Evolutionary conservation across 2,888 invertebrate genomes (phyloP).

Genomic region (Oscheius sp.): DNA sequence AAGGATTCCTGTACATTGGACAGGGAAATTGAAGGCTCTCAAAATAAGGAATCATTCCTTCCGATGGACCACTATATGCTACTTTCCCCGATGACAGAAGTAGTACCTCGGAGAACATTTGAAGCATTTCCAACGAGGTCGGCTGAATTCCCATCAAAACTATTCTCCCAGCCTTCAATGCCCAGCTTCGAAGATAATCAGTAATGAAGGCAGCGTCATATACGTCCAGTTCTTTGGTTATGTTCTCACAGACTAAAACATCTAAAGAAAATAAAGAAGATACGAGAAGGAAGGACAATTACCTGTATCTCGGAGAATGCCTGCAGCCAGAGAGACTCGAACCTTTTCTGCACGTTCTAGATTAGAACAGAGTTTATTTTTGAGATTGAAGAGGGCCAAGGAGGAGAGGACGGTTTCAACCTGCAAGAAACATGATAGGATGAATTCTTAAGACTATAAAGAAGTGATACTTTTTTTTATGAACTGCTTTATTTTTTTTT

Average conservation of each 20-base stretch:
- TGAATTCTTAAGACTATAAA: too few species aligned
- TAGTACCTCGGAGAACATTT: slow-evolving; percentile 87
- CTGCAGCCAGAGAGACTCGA: slow-evolving; percentile 87
- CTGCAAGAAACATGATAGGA: slow-evolving; percentile 75
- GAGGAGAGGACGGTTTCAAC: slow-evolving; percentile 89
- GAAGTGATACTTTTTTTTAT: slow-evolving; percentile 37
- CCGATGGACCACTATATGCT: slow-evolving; percentile 87
- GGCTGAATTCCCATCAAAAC: slow-evolving; percentile 91
- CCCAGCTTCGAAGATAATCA: slow-evolving; percentile 92
- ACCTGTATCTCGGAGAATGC: slow-evolving; percentile 79
- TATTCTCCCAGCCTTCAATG: slow-evolving; percentile 77
- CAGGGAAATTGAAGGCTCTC: slow-evolving; percentile 90
- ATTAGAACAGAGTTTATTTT: slow-evolving; percentile 84
- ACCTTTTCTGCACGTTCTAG: slow-evolving; percentile 88
- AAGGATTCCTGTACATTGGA: slow-evolving; percentile 93
- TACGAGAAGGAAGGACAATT: not conserved
- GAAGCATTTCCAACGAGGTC: slow-evolving; percentile 92
- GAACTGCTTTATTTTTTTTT: too few species aligned
- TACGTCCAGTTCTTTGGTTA: slow-evolving; percentile 88
- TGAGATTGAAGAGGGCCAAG: slow-evolving; percentile 86
- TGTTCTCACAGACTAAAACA: slow-evolving; percentile 86
- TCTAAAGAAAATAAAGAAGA: slow-evolving; percentile 74
- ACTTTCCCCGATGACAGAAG: slow-evolving; percentile 88
- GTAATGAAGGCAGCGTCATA: slow-evolving; percentile 94
- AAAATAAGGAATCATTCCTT: slow-evolving; percentile 85